Percentiles rank a stretch among this genome's conserved stretches.
These are phyloP conservation scores for Nebria brevicollis DNA, from an alignment of 2,888 invertebrate genomes.

Conservation along the genomic window DNA sequence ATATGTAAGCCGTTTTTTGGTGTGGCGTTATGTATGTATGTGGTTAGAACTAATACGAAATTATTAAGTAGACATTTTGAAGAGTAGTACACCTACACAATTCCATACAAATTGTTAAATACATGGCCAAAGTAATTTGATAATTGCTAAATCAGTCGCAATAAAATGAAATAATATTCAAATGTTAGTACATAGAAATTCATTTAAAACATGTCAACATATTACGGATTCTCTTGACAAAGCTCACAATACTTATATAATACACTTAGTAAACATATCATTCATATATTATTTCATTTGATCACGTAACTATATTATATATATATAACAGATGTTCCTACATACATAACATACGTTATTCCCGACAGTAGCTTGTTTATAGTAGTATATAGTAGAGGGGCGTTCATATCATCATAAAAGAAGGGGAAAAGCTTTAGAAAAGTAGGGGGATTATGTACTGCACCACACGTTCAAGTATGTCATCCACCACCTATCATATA, in stretches of 20 bases:
- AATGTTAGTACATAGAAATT: background rate
- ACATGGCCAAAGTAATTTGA: background rate
- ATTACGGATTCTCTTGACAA: background rate
- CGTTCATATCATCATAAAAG: too few species aligned
- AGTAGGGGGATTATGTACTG: background rate
- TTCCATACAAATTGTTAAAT: background rate
- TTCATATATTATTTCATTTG: background rate
- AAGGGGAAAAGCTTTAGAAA: too few species aligned
- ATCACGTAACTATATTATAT: background rate
- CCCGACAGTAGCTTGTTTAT: too few species aligned
- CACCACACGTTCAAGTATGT: background rate
- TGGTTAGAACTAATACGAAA: too few species aligned
- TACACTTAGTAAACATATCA: background rate
- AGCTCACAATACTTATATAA: background rate
- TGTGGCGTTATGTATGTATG: too few species aligned
- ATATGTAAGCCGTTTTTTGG: too few species aligned
- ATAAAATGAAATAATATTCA: background rate
- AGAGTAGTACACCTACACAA: background rate
- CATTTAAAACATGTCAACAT: background rate
- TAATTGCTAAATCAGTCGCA: background rate
- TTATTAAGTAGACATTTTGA: too few species aligned
- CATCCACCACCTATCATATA: background rate
- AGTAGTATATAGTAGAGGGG: too few species aligned
- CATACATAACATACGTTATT: too few species aligned
- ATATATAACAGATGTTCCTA: background rate